A percentile compares a stretch with the other conserved stretches of the same genome.
Evolutionary conservation across 2,113 vertebrate species (phyloP).

Genomic region (Corvus moneduloides): DNA sequence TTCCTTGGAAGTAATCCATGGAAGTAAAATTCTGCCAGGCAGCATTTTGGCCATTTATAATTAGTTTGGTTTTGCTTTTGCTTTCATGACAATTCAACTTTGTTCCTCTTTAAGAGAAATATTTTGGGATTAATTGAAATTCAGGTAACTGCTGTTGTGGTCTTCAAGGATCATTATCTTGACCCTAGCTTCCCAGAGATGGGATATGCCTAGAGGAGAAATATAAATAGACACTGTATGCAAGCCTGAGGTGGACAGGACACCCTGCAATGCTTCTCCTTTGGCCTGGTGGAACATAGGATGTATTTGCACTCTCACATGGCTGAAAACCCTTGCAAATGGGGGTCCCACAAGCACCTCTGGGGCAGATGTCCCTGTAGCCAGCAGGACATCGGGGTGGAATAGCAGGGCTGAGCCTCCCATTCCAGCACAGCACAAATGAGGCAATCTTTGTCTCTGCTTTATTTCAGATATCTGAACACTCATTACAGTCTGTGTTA

Average conservation of each 20-base stretch:
- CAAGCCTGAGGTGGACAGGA: background rate
- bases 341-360: background rate
- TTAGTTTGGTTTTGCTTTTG: background rate
- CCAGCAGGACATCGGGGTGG: background rate
- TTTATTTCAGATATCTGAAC: background rate
- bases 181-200: background rate
- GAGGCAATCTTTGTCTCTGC: fast-evolving
- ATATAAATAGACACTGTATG: background rate
- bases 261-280: background rate
- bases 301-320: background rate
- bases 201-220: background rate
- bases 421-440: background rate
- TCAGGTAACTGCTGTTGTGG: fast-evolving
- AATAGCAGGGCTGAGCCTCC: background rate
- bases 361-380: background rate
- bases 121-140: background rate
- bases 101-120: background rate
- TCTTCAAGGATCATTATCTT: background rate
- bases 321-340: background rate
- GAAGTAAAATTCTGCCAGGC: background rate
- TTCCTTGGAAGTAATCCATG: background rate
- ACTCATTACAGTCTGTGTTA: background rate
- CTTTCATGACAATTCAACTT: background rate
- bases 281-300: background rate
- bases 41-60: background rate